Percentiles rank a stretch among this genome's conserved stretches.
These are phyloP conservation scores for Linepithema humile DNA, from an alignment of 1,140 invertebrate genomes.

Conservation along the genomic window DNA sequence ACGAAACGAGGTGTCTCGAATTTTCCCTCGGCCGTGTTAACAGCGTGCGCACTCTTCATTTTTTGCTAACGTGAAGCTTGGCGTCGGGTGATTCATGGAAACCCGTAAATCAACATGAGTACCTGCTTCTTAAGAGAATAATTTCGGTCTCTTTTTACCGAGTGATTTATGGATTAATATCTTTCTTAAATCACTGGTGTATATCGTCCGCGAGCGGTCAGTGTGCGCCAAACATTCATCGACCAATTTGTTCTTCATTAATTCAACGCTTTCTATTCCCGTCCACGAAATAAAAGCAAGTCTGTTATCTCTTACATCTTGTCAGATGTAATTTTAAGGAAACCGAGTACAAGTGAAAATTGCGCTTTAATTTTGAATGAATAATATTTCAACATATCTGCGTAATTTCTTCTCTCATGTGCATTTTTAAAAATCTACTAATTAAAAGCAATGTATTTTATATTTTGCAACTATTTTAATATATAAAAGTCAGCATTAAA, in stretches of 20 bases:
- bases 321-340: neutral
- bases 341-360: neutral
- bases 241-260: neutral
- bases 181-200: conserved; percentile 45
- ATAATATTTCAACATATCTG: neutral
- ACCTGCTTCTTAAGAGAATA: conserved; percentile 57
- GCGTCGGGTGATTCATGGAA: conserved; percentile 55
- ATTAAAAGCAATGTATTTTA: too few species aligned
- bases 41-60: conserved; percentile 31
- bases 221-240: neutral
- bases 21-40: conserved; percentile 36
- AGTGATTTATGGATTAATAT: conserved; percentile 65
- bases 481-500: too few species aligned
- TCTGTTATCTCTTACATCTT: neutral
- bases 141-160: conserved; percentile 53
- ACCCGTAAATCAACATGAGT: conserved; percentile 59
- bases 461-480: too few species aligned
- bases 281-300: neutral
- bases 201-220: conserved; percentile 28
- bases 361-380: neutral
- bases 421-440: too few species aligned
- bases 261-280: neutral
- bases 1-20: conserved; percentile 35
- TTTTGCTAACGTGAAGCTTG: conserved; percentile 56
- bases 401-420: too few species aligned